Evolutionary conservation across 2,797 vertebrate species (phyloP).

Genomic region (Picus viridis): DNA sequence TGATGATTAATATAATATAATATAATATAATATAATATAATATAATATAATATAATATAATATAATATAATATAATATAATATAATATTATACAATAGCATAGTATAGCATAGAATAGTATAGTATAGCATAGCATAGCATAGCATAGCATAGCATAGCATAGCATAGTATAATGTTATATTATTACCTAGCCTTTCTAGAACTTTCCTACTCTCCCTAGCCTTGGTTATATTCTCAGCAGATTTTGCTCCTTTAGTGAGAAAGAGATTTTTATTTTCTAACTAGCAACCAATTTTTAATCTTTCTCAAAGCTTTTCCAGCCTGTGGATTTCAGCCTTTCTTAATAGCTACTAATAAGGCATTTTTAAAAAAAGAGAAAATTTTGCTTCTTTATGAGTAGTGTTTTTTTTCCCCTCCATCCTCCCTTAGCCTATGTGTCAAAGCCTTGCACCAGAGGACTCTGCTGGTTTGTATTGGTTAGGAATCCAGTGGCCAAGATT

Average conservation of each 20-base stretch:
- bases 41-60: no score
- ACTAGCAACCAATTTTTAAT: background rate
- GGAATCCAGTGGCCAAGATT: background rate
- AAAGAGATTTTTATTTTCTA: background rate
- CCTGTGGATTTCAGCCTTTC: background rate
- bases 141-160: no score
- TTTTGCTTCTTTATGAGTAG: background rate
- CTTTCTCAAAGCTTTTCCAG: background rate
- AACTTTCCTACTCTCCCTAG: background rate
- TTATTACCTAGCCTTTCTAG: background rate
- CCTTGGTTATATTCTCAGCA: background rate
- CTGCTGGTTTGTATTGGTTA: background rate
- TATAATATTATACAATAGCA: no score
- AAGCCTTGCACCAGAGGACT: background rate
- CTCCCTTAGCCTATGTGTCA: background rate
- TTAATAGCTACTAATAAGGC: background rate
- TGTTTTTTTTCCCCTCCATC: background rate
- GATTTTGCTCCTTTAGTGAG: background rate
- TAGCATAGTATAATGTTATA: no score
- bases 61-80: no score
- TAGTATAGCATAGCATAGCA: no score
- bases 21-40: no score
- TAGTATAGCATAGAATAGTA: no score
- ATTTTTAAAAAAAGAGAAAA: background rate
- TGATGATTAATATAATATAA: no score